These are phyloP conservation scores for Polia nebulosa DNA, from an alignment of 2,888 invertebrate genomes.

Conservation along the genomic window DNA sequence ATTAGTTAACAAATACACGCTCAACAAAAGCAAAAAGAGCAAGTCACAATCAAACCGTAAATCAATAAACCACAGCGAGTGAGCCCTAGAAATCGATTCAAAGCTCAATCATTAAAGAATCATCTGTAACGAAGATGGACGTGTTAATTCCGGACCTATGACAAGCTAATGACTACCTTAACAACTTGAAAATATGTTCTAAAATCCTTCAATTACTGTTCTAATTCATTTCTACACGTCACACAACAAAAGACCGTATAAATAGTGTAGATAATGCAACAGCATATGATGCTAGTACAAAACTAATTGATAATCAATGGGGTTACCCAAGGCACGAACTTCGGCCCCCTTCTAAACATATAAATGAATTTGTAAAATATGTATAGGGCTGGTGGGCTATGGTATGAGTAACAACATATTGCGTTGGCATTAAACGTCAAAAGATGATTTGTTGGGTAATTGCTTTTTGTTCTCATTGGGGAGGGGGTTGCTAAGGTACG, in stretches of 20 bases:
- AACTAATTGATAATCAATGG: conserved; percentile 91
- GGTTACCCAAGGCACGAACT: conserved; percentile 68
- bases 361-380: conserved; percentile 87
- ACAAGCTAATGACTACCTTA: conserved; percentile 72
- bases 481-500: conserved; percentile 83
- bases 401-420: conserved; percentile 88
- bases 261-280: conserved; percentile 89
- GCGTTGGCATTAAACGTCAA: conserved; percentile 89
- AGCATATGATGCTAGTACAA: conserved; percentile 87
- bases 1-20: conserved; percentile 73
- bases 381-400: conserved; percentile 66
- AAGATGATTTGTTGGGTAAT: conserved; percentile 90
- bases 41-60: conserved; percentile 86
- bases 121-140: conserved; percentile 89
- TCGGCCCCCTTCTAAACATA: conserved; percentile 79
- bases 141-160: conserved; percentile 80
- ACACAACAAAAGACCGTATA: conserved; percentile 84
- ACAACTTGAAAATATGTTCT: conserved; percentile 65
- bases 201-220: conserved; percentile 63
- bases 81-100: conserved; percentile 87
- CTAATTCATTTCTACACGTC: conserved; percentile 74
- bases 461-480: conserved; percentile 86
- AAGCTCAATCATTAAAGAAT: conserved; percentile 87
- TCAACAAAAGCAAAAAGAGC: conserved; percentile 78
- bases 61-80: conserved; percentile 87